Base-by-base conservation (phyloP, 2,113 vertebrate genomes). In the Clupea harengus region DNA sequence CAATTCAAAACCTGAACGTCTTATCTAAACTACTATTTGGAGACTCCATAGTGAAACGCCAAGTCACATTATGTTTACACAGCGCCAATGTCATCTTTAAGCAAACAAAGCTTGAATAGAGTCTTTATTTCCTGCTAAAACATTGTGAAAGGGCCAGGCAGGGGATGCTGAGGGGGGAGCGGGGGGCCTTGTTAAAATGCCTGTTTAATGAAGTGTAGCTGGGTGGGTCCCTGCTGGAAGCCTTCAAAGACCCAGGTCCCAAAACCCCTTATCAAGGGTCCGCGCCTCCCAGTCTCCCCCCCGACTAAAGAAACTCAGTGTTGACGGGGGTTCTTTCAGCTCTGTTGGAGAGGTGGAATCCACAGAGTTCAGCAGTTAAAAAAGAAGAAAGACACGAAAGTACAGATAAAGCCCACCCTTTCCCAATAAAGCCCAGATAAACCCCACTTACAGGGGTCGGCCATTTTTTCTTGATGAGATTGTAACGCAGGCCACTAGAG, bases 151-250 rank as follows among this genome's bases (percentile, higher is more conserved):
- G 28, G 32, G 25, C 3, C 28, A 75, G 67, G 2, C 67, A n/a
- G 15, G 67, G 13, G 32, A 44, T 39, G 64, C 8, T 28, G 25
- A 72, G 22, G 46, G n/a, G n/a, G n/a, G n/a, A n/a, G 39, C 2
- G 39, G 39, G 7, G n/a, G 72, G 72, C 6, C 84, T 52, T n/a
- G 57, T 82, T 60, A 85, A 78, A 64, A 82, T 82, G 81, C 49
- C 54, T 67, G 6, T 46, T 46, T 32, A 84, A 78, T 20, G 4
- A 85, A 60, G 45, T 67, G 13, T 39, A 60, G 50, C 49, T 67
- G 52, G 78, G 86, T 44, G 22, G 57, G 81, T 32, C 17, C 44
- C 39, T 81, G 44, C 10, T 44, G 3, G 81, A 81, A 22, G 54
- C 54, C 54, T 22, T 60, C 54, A 22, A 60, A 60, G 54, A 22